Evolutionary conservation across 2,888 invertebrate species (phyloP).

Genomic region (Cosmorhoe ocellata): DNA sequence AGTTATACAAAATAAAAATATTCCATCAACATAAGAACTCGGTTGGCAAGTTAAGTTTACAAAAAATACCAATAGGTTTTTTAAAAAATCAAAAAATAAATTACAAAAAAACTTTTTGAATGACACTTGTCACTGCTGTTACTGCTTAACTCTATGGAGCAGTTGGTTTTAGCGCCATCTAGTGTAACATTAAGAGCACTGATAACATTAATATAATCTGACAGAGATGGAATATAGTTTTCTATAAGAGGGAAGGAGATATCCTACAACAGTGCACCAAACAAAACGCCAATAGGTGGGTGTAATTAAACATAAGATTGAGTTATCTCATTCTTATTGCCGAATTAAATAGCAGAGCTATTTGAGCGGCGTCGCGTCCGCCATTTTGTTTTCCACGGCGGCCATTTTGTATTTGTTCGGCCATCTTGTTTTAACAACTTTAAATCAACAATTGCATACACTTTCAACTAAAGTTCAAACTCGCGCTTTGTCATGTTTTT

Average conservation of each 20-base stretch:
- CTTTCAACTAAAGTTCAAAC: too few species aligned
- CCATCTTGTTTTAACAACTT: background rate
- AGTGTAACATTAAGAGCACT: conserved; percentile 27
- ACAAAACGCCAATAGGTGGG: conserved; percentile 40
- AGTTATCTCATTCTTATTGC: conserved; percentile 25
- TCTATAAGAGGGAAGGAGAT: conserved; percentile 31
- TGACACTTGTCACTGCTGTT: conserved; percentile 22
- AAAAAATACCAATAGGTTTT: conserved; percentile 35
- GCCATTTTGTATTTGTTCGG: conserved; percentile 15
- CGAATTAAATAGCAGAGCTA: conserved; percentile 31
- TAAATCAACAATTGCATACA: background rate
- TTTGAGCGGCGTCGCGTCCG: conserved; percentile 33
- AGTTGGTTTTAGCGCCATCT: conserved; percentile 28
- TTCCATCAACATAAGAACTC: conserved; percentile 51
- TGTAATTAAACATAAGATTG: conserved; percentile 30
- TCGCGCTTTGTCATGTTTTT: too few species aligned
- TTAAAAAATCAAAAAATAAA: conserved; percentile 33
- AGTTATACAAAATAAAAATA: conserved; percentile 33
- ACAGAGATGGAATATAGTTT: conserved; percentile 35
- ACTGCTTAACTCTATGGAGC: conserved; percentile 23
- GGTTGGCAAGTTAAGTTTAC: conserved; percentile 57
- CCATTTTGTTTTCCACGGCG: conserved; percentile 31
- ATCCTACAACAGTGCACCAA: conserved; percentile 34
- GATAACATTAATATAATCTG: conserved; percentile 30
- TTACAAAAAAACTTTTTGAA: conserved; percentile 27